phyloP scores from a whole-genome alignment of 1,140 invertebrate species.

The Geopemphigus sp. region DNA sequence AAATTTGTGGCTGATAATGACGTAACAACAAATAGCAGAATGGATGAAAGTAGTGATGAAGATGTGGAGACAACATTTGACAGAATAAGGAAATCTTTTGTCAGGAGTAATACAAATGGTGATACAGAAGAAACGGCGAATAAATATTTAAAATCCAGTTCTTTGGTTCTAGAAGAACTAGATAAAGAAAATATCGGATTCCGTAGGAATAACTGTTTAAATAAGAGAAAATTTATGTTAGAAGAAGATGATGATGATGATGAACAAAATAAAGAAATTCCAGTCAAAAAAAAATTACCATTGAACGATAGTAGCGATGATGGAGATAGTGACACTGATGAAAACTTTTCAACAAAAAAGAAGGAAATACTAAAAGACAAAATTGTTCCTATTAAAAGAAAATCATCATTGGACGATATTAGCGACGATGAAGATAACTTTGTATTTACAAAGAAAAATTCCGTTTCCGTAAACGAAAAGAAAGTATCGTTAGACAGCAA shows the following conservation, averaged over 20 bases:
- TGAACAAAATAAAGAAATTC: not conserved
- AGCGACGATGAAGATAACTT: no score
- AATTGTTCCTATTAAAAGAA: not conserved
- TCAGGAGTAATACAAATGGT: not conserved
- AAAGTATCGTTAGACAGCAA: no score
- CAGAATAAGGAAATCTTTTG: slow-evolving; percentile 27
- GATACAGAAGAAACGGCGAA: not conserved
- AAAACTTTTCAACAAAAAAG: not conserved
- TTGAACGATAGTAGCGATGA: not conserved
- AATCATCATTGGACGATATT: not conserved
- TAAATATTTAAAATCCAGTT: not conserved
- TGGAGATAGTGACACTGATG: not conserved
- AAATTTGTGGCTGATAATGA: not conserved
- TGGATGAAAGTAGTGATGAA: slow-evolving; percentile 39
- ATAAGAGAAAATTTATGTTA: no score
- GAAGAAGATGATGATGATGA: not conserved
- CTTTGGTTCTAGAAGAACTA: not conserved
- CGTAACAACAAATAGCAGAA: not conserved
- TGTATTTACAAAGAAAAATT: no score
- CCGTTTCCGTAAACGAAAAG: no score
- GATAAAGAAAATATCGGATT: not conserved
- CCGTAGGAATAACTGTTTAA: no score
- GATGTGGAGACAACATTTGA: slow-evolving; percentile 29
- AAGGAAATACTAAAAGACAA: not conserved
- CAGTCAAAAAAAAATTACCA: not conserved